Evolutionary conservation across 2,888 invertebrate genomes (phyloP).

Genomic region (Sesia apiformis): DNA sequence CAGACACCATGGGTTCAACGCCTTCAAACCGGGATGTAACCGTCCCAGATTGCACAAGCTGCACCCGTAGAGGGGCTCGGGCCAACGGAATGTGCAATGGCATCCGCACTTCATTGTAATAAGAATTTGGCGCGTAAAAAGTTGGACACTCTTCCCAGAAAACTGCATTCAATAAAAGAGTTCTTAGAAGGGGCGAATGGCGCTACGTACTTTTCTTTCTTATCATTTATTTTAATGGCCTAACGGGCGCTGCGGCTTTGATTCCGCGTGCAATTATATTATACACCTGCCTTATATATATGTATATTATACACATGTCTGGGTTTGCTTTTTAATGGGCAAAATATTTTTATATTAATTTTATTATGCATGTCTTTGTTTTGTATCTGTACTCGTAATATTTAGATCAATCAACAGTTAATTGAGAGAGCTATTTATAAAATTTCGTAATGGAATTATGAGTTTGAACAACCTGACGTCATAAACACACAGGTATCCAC

Average conservation of each 20-base stretch:
- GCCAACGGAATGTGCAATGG: conserved; percentile 20
- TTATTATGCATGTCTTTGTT: no score
- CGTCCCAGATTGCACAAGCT: conserved; percentile 27
- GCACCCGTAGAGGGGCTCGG: conserved; percentile 11
- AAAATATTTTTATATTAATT: no score
- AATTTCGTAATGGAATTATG: no score
- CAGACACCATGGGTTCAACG: conserved; percentile 19
- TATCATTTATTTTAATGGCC: conserved; percentile 18
- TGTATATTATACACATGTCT: neutral
- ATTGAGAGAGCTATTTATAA: no score
- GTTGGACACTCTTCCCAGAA: conserved; percentile 32
- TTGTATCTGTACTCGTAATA: no score
- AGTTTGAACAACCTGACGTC: no score
- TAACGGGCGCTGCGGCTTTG: neutral
- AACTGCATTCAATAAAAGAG: conserved; percentile 24
- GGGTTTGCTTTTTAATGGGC: no score
- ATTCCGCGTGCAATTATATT: neutral
- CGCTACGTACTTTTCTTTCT: conserved; percentile 8
- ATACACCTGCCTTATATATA: neutral
- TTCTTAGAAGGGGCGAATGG: conserved; percentile 34
- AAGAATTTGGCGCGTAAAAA: conserved; percentile 44
- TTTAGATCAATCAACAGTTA: no score
- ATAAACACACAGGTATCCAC: no score
- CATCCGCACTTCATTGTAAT: conserved; percentile 26
- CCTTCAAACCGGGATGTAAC: conserved; percentile 19